phyloP scores from a whole-genome alignment of 2,888 invertebrate genomes.

The Automeris io region DNA sequence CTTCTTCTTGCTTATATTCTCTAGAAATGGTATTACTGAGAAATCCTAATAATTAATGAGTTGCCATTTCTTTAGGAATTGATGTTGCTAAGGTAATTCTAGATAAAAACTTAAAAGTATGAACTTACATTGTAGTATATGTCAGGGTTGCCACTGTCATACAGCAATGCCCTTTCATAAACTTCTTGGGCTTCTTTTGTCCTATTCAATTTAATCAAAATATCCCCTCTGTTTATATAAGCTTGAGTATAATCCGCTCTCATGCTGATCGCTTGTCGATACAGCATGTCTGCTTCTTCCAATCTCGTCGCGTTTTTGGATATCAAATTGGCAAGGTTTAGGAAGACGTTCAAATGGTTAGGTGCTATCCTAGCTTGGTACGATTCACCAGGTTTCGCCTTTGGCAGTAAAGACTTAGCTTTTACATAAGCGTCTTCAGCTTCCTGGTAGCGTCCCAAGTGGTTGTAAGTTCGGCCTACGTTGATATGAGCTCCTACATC shows the following conservation, averaged over 20 bases:
- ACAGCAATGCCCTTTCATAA: constrained; percentile 93
- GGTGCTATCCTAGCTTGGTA: constrained; percentile 97
- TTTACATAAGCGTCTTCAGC: constrained; percentile 95
- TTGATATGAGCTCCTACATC: constrained; percentile 98
- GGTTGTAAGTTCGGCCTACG: constrained; percentile 96
- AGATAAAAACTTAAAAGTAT: too few species aligned
- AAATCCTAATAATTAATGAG: too few species aligned
- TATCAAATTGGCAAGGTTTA: constrained; percentile 95
- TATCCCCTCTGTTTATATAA: constrained; percentile 97
- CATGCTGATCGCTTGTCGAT: constrained; percentile 98
- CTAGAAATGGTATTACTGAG: too few species aligned
- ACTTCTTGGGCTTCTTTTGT: constrained; percentile 96
- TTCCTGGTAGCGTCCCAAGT: constrained; percentile 83
- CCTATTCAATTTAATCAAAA: constrained; percentile 94
- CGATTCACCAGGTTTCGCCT: constrained; percentile 94
- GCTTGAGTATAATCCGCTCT: constrained; percentile 96
- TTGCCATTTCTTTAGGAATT: too few species aligned
- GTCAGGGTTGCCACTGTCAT: constrained; percentile 95
- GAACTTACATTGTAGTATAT: constrained; percentile 96
- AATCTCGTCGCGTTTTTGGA: constrained; percentile 93
- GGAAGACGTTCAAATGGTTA: constrained; percentile 96
- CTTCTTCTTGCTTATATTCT: too few species aligned
- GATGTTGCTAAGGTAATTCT: too few species aligned
- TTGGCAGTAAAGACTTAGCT: constrained; percentile 92
- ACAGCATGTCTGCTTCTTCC: constrained; percentile 95